Evolutionary conservation across 2,888 invertebrate species (phyloP).

Genomic region (Eupithecia insigniata): DNA sequence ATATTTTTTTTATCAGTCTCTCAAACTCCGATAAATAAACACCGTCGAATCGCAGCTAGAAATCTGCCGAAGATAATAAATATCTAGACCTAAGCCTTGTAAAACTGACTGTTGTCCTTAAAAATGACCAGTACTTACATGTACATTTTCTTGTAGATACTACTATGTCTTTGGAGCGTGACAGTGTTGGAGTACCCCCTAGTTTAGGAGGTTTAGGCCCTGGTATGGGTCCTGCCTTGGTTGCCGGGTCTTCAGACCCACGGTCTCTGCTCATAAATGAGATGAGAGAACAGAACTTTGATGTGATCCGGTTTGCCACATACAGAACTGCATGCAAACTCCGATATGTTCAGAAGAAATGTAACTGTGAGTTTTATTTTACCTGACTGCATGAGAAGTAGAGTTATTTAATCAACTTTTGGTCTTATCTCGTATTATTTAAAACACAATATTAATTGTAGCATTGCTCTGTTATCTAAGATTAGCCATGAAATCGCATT

Average conservation of each 20-base stretch:
- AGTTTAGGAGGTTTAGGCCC: constrained; percentile 52
- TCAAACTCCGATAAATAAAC: background rate
- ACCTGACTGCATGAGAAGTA: background rate
- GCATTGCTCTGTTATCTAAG: background rate
- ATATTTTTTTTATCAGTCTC: background rate
- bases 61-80: background rate
- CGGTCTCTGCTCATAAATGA: constrained; percentile 92
- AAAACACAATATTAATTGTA: background rate
- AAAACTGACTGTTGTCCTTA: background rate
- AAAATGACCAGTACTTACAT: background rate
- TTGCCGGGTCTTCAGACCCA: constrained; percentile 79
- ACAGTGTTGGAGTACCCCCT: constrained; percentile 66
- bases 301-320: constrained; percentile 98
- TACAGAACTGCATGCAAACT: constrained; percentile 99
- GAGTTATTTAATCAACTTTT: background rate
- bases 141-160: constrained; percentile 33
- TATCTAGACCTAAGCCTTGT: background rate
- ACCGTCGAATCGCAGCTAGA: background rate
- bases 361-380: constrained; percentile 90
- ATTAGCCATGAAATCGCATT: background rate
- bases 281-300: constrained; percentile 96
- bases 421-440: background rate
- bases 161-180: constrained; percentile 75
- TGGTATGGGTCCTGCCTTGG: constrained; percentile 43
- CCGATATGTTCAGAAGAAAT: constrained; percentile 98